Evolutionary conservation across 2,113 vertebrate species (phyloP), one percentile per base, ranked within the genome.

Genomic region (Rhinogobius similis): DNA sequence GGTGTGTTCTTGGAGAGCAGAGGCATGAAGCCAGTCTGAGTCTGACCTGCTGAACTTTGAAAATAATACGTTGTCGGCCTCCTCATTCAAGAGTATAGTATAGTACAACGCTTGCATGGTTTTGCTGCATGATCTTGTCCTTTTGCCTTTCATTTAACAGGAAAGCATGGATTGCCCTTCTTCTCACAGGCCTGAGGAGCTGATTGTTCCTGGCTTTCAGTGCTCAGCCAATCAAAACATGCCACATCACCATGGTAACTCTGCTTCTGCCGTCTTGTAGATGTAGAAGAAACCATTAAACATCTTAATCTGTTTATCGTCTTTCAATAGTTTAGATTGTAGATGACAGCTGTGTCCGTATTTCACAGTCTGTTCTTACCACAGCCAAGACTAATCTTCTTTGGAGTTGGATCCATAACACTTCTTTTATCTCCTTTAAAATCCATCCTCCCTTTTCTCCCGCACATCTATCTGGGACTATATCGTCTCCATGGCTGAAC

Each of bases 161-260:
- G 96, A 96, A 84, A 94, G 92, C 87, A 95, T 94, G 91, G 95
- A 97, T 86, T 93, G 90, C 84, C 84, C 93, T 27, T 89, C 95
- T 0, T 75, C 94, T 78, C 93, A 79, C 70, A 86, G 91, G 74
- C 87, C 94, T 0, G 82, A 92, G 6, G 91, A 94, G 68, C 91
- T 94, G 75, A 92, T 94, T 63, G 91, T 93, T 81, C 85, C 94
- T 0, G 87, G 89, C 71, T 95, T 95, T 82, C 93, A 94, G 68
- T 89, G 89, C 59, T 87, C 91, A 0, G 79, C 93, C 70, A 93
- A 76, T 79, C 94, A 82, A 73, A 93, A 89, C 65, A 88, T 90
- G 38, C 85, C 93, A 78, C 92, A 76, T 83, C 95, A 95, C 70
- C 94, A 95, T 93, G 96, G 97, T 98, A 92, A 89, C 62, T 62